Evolutionary conservation across 2,888 invertebrate species (phyloP).

Genomic region (Coelinius sp.): DNA sequence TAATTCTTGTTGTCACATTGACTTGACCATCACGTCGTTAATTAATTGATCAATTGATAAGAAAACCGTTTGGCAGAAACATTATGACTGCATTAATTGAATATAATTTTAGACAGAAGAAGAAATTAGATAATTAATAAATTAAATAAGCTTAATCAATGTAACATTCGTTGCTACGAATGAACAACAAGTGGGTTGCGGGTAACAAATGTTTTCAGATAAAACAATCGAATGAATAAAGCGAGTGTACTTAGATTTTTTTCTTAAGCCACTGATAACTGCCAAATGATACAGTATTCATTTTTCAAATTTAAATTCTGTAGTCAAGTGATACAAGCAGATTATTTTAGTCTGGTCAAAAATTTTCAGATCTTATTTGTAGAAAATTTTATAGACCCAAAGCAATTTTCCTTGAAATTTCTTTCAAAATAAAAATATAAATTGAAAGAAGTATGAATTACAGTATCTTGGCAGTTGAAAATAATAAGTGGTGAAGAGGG

Average conservation of each 20-base stretch:
- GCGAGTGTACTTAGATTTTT: not conserved
- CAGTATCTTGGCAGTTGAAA: not conserved
- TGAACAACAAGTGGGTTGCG: slow-evolving; percentile 21
- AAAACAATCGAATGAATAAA: slow-evolving; percentile 31
- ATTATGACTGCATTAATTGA: not conserved
- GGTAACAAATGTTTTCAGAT: slow-evolving; percentile 17
- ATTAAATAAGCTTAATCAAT: slow-evolving; percentile 1
- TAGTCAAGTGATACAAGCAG: not conserved
- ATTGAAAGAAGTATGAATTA: not conserved
- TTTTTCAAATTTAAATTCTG: not conserved
- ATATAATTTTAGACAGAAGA: not conserved
- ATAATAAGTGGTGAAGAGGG: not conserved
- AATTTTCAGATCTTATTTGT: too few relatives aligned
- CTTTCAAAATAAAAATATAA: not conserved
- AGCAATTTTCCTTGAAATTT: too few relatives aligned
- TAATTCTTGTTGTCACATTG: slow-evolving; percentile 74
- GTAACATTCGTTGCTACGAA: slow-evolving; percentile 16
- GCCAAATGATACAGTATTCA: slow-evolving; percentile 5
- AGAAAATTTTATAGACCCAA: too few relatives aligned
- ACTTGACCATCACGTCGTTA: slow-evolving; percentile 49
- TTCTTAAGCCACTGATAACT: slow-evolving; percentile 33
- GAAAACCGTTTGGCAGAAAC: slow-evolving; percentile 1
- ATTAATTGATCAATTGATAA: not conserved
- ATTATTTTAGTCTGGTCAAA: not conserved
- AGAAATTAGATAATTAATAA: not conserved